phyloP scores from a whole-genome alignment of 2,888 invertebrate species.

The Strigamia maritima region DNA sequence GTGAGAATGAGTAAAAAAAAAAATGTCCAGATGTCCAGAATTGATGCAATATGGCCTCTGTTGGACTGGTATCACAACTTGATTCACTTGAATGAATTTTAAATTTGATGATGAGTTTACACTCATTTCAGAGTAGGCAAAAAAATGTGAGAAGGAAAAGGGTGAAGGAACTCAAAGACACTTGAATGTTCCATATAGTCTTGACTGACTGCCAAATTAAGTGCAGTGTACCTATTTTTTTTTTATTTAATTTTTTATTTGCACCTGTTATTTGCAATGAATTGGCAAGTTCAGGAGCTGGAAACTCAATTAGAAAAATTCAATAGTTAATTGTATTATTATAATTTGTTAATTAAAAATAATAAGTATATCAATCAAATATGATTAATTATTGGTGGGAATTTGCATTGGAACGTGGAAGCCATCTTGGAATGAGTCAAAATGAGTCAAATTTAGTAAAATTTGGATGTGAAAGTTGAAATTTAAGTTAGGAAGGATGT shows the following conservation, averaged over 20 bases:
- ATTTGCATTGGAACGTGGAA: too few species aligned
- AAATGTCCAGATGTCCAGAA: slow-evolving; percentile 18
- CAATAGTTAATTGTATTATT: too few species aligned
- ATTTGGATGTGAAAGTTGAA: too few species aligned
- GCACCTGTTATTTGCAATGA: neutral
- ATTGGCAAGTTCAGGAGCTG: too few species aligned
- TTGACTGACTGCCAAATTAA: neutral
- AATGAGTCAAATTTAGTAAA: too few species aligned
- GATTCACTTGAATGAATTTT: slow-evolving; percentile 20
- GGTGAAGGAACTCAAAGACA: slow-evolving; percentile 22
- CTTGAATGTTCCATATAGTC: neutral
- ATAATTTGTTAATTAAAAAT: too few species aligned
- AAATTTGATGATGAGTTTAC: slow-evolving; percentile 20
- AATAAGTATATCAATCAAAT: too few species aligned
- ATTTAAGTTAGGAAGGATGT: too few species aligned
- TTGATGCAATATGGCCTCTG: neutral
- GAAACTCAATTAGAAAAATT: neutral
- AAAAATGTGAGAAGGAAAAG: neutral
- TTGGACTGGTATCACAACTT: neutral
- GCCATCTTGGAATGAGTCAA: too few species aligned
- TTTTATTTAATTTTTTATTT: neutral
- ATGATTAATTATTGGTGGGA: too few species aligned
- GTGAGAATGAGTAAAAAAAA: neutral
- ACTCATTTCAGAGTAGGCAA: neutral
- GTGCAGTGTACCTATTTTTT: neutral